Evolutionary conservation across 1,140 invertebrate species (phyloP), one percentile per base, ranked within the genome.

Genomic region (Zaprionus inermis): DNA sequence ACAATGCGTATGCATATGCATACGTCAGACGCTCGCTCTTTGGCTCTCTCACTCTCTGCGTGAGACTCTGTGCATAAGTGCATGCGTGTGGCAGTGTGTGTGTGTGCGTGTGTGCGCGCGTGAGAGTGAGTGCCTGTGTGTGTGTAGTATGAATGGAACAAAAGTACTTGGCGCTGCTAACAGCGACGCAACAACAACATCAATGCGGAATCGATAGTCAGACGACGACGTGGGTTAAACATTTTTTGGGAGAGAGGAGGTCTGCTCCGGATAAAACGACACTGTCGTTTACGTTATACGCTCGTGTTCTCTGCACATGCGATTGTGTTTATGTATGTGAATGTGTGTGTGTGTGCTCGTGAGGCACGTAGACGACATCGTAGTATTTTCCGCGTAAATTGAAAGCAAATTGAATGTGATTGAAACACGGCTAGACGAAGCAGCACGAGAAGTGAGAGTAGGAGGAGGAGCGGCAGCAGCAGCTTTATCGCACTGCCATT

Each of bases 311-410:
- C 61, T 60, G 34, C 54, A 63, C 58, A 56, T 71, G 72, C 58
- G 22, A 54, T 22, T 64, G 18, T 71, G 54, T 5, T 20, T 22
- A 22, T 14, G 5, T 63, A 52, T 59, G 44, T 63, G 12, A 54
- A 22, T 59, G 73, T 46, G 63, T 46, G 81, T 60, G 54, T 49
- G 34, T 65, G 71, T 64, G 72, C 59, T 64, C 58, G 57, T 75
- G 67, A 38, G 61, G 79, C 82, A 86, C 82, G 83, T 86, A 78
- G 71, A 65, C 67, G 38, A 77, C 57, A 67, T 83, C 76, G 83
- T 88, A 88, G 86, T 89, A 88, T 88, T 88, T 89, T 88, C 84
- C 84, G 84, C 83, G 83, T 88, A 88, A 88, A 86, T 84, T 80
- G 64, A 82, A 86, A 88, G 72, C 76, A 82, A 82, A 86, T 88